phyloP scores from a whole-genome alignment of 2,888 invertebrate species.

The Archips crataeganus region DNA sequence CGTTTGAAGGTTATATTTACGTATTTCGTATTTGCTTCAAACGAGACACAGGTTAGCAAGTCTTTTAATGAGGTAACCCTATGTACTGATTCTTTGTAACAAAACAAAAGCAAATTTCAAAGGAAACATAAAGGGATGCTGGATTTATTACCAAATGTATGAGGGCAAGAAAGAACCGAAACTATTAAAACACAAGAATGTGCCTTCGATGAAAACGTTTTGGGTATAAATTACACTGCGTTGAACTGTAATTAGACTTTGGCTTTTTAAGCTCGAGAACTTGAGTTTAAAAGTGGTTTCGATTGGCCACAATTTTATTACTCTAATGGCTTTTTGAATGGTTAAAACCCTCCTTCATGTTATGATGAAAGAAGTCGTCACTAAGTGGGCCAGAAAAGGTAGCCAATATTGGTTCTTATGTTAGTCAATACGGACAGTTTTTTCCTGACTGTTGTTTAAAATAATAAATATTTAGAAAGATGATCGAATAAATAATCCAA shows the following conservation, averaged over 20 bases:
- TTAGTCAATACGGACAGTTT: background rate
- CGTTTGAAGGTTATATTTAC: background rate
- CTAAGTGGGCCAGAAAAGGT: background rate
- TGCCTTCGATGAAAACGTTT: background rate
- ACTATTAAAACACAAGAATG: background rate
- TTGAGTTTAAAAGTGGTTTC: constrained; percentile 17
- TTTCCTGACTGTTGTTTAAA: too few species aligned
- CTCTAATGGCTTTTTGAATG: constrained; percentile 22
- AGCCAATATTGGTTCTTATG: background rate
- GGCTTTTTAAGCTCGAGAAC: constrained; percentile 7
- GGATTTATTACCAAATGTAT: constrained; percentile 26
- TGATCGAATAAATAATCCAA: too few species aligned
- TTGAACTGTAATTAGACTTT: background rate
- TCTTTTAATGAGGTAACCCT: constrained; percentile 34
- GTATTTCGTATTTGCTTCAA: background rate
- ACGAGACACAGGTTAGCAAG: constrained; percentile 2
- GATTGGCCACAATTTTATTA: constrained; percentile 25
- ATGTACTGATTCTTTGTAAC: constrained; percentile 29
- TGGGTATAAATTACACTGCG: background rate
- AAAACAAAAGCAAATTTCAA: constrained; percentile 35
- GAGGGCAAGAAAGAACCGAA: background rate
- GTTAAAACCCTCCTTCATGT: constrained; percentile 3
- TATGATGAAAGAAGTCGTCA: background rate
- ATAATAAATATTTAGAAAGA: too few species aligned
- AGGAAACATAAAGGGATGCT: constrained; percentile 28